Percentiles rank a stretch among this genome's conserved stretches.
Evolutionary conservation across 1,140 invertebrate genomes (phyloP).

Genomic region (Tetramorium simillimum): DNA sequence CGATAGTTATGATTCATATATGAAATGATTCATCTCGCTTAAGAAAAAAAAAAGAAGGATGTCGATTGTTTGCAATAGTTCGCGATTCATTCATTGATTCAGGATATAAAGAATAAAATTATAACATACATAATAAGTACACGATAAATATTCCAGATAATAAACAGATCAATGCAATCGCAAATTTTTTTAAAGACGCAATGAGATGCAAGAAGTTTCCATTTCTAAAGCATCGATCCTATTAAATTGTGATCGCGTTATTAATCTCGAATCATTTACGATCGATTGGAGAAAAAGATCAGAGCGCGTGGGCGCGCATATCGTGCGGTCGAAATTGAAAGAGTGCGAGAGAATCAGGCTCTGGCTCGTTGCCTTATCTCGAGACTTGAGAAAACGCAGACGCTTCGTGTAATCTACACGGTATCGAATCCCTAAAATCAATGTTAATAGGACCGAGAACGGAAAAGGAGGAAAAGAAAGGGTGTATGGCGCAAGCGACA

Average conservation of each 20-base stretch:
- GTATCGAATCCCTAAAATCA: conserved; percentile 73
- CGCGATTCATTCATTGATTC: background rate
- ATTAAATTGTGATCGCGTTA: conserved; percentile 8
- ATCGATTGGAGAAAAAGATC: background rate
- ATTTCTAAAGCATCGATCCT: background rate
- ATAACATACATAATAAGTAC: background rate
- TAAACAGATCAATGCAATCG: background rate
- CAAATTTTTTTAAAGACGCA: background rate
- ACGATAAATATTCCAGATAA: background rate
- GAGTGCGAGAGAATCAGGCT: conserved; percentile 36
- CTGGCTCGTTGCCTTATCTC: conserved; percentile 65
- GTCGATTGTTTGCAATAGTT: background rate
- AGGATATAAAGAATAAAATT: background rate
- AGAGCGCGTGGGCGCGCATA: conserved; percentile 1
- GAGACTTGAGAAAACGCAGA: conserved; percentile 74
- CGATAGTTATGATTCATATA: conserved; percentile 5
- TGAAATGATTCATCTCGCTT: background rate
- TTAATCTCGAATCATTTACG: conserved; percentile 10
- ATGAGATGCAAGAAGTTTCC: background rate
- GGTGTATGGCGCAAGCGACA: background rate
- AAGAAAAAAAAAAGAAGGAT: background rate
- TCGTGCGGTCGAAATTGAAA: conserved; percentile 54
- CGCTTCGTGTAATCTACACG: conserved; percentile 68
- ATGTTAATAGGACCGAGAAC: conserved; percentile 60
- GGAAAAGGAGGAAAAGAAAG: conserved; percentile 7